phyloP scores from a whole-genome alignment of 1,140 invertebrate genomes.

The Drosophila willistoni region DNA sequence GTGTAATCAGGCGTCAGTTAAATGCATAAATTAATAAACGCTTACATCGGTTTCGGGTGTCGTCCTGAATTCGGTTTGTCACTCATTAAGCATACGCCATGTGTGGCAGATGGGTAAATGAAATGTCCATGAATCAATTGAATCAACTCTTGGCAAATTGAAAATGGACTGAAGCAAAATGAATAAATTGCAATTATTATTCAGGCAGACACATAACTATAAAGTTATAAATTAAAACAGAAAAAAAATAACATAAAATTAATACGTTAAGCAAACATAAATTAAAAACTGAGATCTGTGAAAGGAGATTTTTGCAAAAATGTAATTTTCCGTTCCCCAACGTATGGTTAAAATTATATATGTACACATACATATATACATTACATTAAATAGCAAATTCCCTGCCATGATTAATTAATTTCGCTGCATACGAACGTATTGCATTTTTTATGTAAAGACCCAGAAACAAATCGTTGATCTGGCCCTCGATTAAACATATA shows the following conservation, averaged over 20 bases:
- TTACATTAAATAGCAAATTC: constrained; percentile 43
- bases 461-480: constrained; percentile 33
- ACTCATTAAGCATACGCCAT: constrained; percentile 31
- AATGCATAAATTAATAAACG: constrained; percentile 72
- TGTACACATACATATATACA: neutral
- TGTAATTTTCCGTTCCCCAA: no score
- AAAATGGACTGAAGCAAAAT: constrained; percentile 1
- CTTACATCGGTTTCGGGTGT: constrained; percentile 11
- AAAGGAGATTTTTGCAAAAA: no score
- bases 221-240: constrained; percentile 3
- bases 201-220: constrained; percentile 1
- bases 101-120: constrained; percentile 7
- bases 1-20: constrained; percentile 53
- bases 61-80: constrained; percentile 8
- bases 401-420: constrained; percentile 42
- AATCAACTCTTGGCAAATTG: constrained; percentile 11
- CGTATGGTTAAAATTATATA: neutral
- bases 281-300: neutral
- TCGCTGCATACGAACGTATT: constrained; percentile 9
- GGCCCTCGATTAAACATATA: neutral
- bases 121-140: constrained; percentile 22
- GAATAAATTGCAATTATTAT: constrained; percentile 17
- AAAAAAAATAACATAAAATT: neutral
- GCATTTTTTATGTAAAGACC: constrained; percentile 43
- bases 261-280: neutral